These are phyloP conservation scores for Seira ritae DNA, from an alignment of 2,888 invertebrate genomes.

Conservation along the genomic window DNA sequence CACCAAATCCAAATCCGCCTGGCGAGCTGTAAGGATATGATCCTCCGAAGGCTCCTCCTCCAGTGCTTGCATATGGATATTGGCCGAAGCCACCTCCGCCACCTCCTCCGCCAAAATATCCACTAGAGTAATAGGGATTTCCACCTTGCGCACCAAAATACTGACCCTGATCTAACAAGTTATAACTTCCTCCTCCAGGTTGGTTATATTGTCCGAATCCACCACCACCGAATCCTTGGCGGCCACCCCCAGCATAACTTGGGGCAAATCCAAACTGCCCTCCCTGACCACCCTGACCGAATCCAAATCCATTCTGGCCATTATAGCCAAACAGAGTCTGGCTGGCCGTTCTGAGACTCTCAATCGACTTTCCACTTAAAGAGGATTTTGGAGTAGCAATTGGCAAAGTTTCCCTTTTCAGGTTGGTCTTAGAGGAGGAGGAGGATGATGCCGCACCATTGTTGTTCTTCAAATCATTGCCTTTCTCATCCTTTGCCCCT, in stretches of 20 bases:
- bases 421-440: conserved; percentile 16
- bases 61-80: conserved; percentile 41
- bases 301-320: conserved; percentile 36
- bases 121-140: conserved; percentile 36
- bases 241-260: conserved; percentile 19
- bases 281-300: neutral
- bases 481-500: conserved; percentile 22
- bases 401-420: conserved; percentile 36
- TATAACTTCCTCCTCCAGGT: conserved; percentile 38
- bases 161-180: conserved; percentile 49
- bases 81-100: neutral
- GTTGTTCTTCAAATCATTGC: conserved; percentile 23
- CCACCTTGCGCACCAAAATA: conserved; percentile 39
- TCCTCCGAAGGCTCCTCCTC: conserved; percentile 21
- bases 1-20: conserved; percentile 37
- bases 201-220: conserved; percentile 46
- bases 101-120: conserved; percentile 34
- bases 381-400: neutral
- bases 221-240: neutral
- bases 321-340: conserved; percentile 56
- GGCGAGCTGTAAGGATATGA: conserved; percentile 30
- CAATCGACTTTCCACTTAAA: conserved; percentile 32
- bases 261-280: conserved; percentile 48
- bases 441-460: neutral
- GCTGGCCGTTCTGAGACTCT: conserved; percentile 49